phyloP scores from a whole-genome alignment of 2,888 invertebrate species.

The Nemurella pictetii region DNA sequence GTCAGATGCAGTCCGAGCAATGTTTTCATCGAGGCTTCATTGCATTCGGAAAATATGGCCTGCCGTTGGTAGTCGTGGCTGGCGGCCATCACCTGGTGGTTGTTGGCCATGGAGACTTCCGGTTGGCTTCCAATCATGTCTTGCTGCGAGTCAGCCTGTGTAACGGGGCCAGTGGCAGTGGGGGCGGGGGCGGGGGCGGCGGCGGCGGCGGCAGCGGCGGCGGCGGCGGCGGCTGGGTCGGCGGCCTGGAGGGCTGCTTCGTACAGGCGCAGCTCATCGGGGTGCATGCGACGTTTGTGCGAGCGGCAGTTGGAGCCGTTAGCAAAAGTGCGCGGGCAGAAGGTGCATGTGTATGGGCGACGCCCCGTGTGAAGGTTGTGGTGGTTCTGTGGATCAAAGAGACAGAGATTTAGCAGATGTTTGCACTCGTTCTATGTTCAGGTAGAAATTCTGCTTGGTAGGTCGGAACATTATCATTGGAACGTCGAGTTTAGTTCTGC shows the following conservation, averaged over 20 bases:
- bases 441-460: neutral
- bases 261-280: slow-evolving; percentile 50
- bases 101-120: neutral
- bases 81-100: neutral
- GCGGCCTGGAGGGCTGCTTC: slow-evolving; percentile 42
- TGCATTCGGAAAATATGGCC: neutral
- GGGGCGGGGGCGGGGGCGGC: neutral
- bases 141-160: too few relatives aligned
- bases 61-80: neutral
- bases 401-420: neutral
- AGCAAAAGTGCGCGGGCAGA: slow-evolving; percentile 60
- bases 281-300: slow-evolving; percentile 59
- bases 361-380: slow-evolving; percentile 61
- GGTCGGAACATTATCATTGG: too few relatives aligned
- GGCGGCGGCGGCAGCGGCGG: neutral
- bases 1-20: neutral
- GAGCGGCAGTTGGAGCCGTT: slow-evolving; percentile 61
- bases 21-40: neutral
- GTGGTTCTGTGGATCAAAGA: slow-evolving; percentile 56
- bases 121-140: neutral
- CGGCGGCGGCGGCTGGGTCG: slow-evolving; percentile 13
- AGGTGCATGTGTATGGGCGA: slow-evolving; percentile 60
- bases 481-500: too few relatives aligned
- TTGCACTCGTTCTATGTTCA: neutral
- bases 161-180: neutral